Evolutionary conservation across 2,888 invertebrate species (phyloP).

Genomic region (Aleiodes alternator): DNA sequence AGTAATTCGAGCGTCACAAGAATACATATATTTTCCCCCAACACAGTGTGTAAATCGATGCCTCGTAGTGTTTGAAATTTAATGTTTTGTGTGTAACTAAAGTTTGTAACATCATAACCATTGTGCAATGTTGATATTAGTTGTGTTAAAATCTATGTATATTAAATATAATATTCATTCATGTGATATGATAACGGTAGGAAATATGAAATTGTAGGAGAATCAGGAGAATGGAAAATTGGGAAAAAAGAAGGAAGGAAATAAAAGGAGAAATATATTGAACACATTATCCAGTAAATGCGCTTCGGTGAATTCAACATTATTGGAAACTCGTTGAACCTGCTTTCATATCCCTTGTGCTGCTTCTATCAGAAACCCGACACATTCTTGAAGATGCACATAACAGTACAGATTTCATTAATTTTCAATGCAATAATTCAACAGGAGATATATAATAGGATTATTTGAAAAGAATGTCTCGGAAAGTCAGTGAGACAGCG

Average conservation of each 20-base stretch:
- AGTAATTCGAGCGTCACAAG: conserved; percentile 6
- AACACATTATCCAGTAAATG: conserved; percentile 25
- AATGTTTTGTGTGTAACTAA: background rate
- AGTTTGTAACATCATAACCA: background rate
- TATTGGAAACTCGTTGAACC: conserved; percentile 32
- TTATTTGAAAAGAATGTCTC: no score
- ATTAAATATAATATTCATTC: conserved; percentile 1
- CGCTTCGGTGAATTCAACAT: conserved; percentile 26
- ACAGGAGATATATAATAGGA: no score
- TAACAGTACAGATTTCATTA: no score
- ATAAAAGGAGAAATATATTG: conserved; percentile 25
- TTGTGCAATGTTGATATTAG: background rate
- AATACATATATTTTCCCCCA: background rate
- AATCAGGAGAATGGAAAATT: conserved; percentile 12
- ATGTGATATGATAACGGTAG: conserved; percentile 15
- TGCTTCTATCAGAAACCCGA: no score
- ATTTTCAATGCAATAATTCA: no score
- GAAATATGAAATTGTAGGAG: no score
- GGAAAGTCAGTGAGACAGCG: no score
- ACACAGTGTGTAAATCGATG: conserved; percentile 1
- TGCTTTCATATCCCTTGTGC: background rate
- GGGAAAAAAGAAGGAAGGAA: conserved; percentile 18
- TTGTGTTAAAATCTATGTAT: background rate
- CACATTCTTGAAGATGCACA: no score
- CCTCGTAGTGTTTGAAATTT: background rate